Evolutionary conservation across 2,888 invertebrate species (phyloP).

Genomic region (Peribatodes rhomboidaria): DNA sequence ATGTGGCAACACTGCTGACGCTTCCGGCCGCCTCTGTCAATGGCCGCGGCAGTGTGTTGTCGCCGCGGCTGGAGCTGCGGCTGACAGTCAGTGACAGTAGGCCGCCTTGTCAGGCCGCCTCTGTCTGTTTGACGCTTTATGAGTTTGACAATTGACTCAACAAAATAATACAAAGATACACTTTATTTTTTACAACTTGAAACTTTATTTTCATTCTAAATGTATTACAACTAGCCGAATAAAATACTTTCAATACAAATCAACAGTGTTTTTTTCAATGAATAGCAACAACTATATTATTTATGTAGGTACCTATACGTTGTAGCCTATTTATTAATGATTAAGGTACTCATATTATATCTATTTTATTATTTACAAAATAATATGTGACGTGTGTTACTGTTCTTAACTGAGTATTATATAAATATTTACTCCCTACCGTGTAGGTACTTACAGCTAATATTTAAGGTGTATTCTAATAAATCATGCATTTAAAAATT

Average conservation of each 20-base stretch:
- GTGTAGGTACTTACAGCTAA: constrained; percentile 51
- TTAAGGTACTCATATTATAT: constrained; percentile 48
- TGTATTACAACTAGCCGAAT: constrained; percentile 40
- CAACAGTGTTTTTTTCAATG: constrained; percentile 41
- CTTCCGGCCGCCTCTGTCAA: too few species aligned
- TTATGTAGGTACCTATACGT: constrained; percentile 27
- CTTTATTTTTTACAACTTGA: constrained; percentile 38
- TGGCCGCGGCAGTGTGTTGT: too few species aligned
- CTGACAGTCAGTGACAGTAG: too few species aligned
- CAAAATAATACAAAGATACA: background rate
- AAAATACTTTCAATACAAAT: constrained; percentile 48
- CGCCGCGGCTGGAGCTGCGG: too few species aligned
- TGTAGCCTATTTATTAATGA: constrained; percentile 31
- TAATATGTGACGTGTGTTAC: constrained; percentile 54
- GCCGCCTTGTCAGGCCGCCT: too few species aligned
- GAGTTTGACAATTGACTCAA: background rate
- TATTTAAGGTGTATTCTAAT: constrained; percentile 25
- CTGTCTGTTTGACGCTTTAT: too few species aligned
- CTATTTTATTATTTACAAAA: constrained; percentile 72
- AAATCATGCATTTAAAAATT: constrained; percentile 28
- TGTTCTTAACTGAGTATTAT: constrained; percentile 58
- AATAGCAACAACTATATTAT: constrained; percentile 30
- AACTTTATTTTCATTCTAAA: constrained; percentile 44
- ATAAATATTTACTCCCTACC: constrained; percentile 59
- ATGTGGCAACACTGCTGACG: too few species aligned